Evolutionary conservation across 2,113 vertebrate genomes (phyloP).

Genomic region (Actenoides lindsayi): DNA sequence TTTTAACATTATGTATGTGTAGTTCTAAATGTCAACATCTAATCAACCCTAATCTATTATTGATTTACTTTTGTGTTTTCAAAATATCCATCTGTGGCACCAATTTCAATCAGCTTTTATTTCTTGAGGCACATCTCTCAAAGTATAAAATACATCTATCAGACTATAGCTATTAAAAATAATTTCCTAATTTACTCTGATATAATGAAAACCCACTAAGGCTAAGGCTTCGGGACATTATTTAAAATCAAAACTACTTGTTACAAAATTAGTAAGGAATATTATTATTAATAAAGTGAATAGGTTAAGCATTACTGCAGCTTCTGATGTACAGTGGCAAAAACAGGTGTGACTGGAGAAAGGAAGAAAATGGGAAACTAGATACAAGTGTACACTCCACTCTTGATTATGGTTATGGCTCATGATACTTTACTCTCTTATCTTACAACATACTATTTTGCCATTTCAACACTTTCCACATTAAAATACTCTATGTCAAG

Average conservation of each 20-base stretch:
- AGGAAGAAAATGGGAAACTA: neutral
- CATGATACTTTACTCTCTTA: neutral
- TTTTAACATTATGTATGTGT: slow-evolving; percentile 61
- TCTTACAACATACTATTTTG: neutral
- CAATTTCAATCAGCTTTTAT: slow-evolving; percentile 13
- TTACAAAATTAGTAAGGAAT: neutral
- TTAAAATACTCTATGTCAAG: neutral
- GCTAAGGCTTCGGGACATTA: neutral
- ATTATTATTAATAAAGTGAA: neutral
- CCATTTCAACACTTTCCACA: neutral
- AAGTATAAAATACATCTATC: slow-evolving; percentile 30
- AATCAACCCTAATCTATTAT: slow-evolving; percentile 68
- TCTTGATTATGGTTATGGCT: neutral
- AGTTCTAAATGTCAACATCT: slow-evolving; percentile 73
- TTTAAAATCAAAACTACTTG: slow-evolving; percentile 13
- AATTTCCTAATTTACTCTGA: slow-evolving; percentile 21
- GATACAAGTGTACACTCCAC: neutral
- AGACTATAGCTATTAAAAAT: slow-evolving; percentile 13
- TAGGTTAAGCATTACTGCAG: neutral
- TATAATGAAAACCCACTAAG: neutral
- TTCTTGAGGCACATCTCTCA: slow-evolving; percentile 29
- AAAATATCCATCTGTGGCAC: slow-evolving; percentile 55
- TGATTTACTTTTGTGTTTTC: slow-evolving; percentile 65
- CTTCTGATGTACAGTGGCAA: neutral
- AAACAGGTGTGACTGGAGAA: neutral